These are phyloP conservation scores for Prochilodus magdalenae DNA, from an alignment of 2,113 vertebrate species.

Conservation along the genomic window DNA sequence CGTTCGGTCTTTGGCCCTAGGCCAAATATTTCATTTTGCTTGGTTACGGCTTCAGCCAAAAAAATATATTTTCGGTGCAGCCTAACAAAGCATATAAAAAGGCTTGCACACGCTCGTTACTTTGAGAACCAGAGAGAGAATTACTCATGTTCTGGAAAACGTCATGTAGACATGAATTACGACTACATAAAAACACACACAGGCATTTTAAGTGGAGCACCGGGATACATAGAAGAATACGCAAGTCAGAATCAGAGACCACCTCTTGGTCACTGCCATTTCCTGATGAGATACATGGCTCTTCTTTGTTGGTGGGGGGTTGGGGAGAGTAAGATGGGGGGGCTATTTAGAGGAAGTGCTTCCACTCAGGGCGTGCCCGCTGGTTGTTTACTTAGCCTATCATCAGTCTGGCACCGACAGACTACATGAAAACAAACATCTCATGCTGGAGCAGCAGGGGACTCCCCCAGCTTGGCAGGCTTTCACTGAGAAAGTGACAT, in stretches of 20 bases:
- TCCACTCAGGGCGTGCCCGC: slow-evolving; percentile 9
- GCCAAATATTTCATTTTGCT: no score
- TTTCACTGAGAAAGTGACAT: not conserved
- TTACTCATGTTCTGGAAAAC: no score
- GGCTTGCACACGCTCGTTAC: no score
- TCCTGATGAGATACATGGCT: not conserved
- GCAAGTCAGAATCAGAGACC: not conserved
- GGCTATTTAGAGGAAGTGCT: slow-evolving; percentile 9
- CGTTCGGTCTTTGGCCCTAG: no score
- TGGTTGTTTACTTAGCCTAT: slow-evolving; percentile 36
- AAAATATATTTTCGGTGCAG: no score
- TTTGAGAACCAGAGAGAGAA: no score
- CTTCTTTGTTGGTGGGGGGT: not conserved
- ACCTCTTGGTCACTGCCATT: not conserved
- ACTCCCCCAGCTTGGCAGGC: not conserved
- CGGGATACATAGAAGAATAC: not conserved
- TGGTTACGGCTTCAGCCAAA: no score
- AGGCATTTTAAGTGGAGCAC: not conserved
- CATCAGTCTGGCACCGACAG: slow-evolving; percentile 1
- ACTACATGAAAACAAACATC: slow-evolving; percentile 10
- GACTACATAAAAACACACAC: no score
- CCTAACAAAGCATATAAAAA: no score
- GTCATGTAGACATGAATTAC: no score
- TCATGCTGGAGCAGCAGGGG: not conserved
- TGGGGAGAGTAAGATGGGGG: not conserved